These are phyloP conservation scores for Tamandua tetradactyla DNA, from an alignment of 2,797 vertebrate genomes.

Conservation along the genomic window DNA sequence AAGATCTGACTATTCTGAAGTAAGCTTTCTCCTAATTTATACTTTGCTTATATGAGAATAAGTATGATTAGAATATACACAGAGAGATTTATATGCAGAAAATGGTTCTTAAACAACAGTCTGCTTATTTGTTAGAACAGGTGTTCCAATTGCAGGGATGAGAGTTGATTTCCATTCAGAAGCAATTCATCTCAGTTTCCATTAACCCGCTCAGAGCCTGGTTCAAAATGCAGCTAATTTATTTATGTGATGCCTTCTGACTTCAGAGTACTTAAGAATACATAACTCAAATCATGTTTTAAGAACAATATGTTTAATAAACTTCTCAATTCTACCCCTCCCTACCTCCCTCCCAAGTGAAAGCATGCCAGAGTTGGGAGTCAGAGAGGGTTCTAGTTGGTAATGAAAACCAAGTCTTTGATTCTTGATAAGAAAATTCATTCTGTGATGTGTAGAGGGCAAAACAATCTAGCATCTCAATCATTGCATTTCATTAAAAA, in stretches of 20 bases:
- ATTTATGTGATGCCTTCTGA: constrained; percentile 20
- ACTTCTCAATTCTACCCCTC: background rate
- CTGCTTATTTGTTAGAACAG: constrained; percentile 29
- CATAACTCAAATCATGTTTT: constrained; percentile 9
- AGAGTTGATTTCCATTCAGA: constrained; percentile 47
- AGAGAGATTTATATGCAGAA: constrained; percentile 8
- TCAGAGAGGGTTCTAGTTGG: background rate
- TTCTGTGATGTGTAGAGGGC: background rate
- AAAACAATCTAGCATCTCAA: background rate
- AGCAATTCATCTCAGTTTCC: constrained; percentile 52
- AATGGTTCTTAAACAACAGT: background rate
- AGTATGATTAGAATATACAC: background rate
- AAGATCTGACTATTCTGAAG: background rate
- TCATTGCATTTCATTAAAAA: background rate
- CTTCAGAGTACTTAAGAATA: constrained; percentile 6
- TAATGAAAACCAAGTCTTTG: background rate
- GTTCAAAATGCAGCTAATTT: constrained; percentile 37
- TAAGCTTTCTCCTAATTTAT: background rate
- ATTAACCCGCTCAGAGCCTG: background rate
- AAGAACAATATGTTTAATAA: constrained; percentile 46
- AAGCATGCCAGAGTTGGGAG: background rate
- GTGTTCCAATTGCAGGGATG: background rate
- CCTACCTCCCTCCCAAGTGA: background rate
- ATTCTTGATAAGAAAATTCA: background rate
- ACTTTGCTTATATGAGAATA: background rate